Percentiles rank a stretch among this genome's conserved stretches.
Evolutionary conservation across 2,888 invertebrate species (phyloP).

Genomic region (Drosophila cracens): DNA sequence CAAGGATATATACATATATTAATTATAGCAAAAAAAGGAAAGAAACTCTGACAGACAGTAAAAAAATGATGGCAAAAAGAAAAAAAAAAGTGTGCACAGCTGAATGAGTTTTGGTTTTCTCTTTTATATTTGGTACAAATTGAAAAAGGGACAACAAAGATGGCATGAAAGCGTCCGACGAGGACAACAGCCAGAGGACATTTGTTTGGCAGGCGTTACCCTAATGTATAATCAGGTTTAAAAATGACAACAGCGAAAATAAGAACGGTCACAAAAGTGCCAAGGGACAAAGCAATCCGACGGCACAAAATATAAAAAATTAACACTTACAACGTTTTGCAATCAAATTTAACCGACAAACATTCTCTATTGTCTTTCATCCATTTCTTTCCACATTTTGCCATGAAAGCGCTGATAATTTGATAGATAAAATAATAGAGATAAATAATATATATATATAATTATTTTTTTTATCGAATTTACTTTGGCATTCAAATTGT

Average conservation of each 20-base stretch:
- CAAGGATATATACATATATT: constrained; percentile 64
- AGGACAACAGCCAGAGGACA: constrained; percentile 40
- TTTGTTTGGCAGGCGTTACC: constrained; percentile 43
- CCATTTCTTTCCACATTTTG: not conserved
- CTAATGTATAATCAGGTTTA: constrained; percentile 71
- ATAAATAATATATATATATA: not conserved
- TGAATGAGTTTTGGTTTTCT: constrained; percentile 67
- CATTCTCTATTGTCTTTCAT: constrained; percentile 31
- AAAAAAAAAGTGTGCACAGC: constrained; percentile 50
- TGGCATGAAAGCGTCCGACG: constrained; percentile 52
- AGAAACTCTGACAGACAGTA: constrained; percentile 14
- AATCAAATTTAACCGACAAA: constrained; percentile 62
- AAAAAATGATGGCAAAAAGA: constrained; percentile 22
- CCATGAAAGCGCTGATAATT: not conserved
- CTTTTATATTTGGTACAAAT: constrained; percentile 52
- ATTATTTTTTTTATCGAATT: not conserved
- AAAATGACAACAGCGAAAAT: constrained; percentile 63
- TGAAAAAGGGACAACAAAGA: constrained; percentile 63
- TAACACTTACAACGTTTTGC: constrained; percentile 66
- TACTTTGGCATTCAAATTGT: not conserved
- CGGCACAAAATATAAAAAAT: constrained; percentile 54
- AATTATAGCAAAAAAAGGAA: constrained; percentile 55
- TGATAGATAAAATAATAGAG: not conserved
- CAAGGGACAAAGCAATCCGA: constrained; percentile 64
- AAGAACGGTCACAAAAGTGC: constrained; percentile 62